Percentiles rank a stretch among this genome's conserved stretches.
Evolutionary conservation across 2,113 vertebrate genomes (phyloP).

Genomic region (Bufo bufo): DNA sequence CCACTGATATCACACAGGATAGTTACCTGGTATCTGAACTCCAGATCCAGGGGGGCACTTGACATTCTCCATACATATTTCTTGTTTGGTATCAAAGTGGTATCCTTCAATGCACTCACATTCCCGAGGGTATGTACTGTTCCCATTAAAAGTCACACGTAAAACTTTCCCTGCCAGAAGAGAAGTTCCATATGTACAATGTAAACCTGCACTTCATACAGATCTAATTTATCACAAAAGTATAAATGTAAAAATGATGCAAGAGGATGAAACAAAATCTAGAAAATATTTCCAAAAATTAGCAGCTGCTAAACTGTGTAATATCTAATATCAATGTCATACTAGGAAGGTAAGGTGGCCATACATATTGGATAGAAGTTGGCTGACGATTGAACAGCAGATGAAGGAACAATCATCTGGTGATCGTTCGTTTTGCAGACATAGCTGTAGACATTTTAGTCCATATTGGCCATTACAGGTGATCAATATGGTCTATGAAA

Average conservation of each 20-base stretch:
- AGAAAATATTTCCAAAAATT: background rate
- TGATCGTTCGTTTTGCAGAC: too few relatives aligned
- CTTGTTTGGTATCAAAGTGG: conserved; percentile 86
- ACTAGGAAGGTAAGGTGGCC: too few relatives aligned
- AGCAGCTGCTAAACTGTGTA: background rate
- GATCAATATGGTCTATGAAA: too few relatives aligned
- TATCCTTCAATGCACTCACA: conserved; percentile 80
- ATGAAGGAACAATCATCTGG: too few relatives aligned
- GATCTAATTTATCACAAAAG: too few relatives aligned
- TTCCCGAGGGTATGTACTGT: conserved; percentile 73
- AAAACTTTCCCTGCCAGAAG: conserved; percentile 80
- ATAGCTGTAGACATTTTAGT: too few relatives aligned
- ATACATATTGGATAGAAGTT: too few relatives aligned
- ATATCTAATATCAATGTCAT: too few relatives aligned
- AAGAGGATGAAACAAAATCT: background rate
- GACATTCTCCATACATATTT: conserved; percentile 82
- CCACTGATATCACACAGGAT: background rate
- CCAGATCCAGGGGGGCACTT: conserved; percentile 79
- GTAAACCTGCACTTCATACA: background rate
- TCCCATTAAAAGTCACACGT: conserved; percentile 72
- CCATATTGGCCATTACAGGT: too few relatives aligned
- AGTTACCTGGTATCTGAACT: conserved; percentile 71
- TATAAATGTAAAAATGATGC: background rate
- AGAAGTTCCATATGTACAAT: background rate
- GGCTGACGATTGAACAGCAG: too few relatives aligned